A percentile compares a stretch with the other conserved stretches of the same genome.
These are phyloP conservation scores for Hipposideros larvatus DNA, from an alignment of 2,797 vertebrate species.

Conservation along the genomic window DNA sequence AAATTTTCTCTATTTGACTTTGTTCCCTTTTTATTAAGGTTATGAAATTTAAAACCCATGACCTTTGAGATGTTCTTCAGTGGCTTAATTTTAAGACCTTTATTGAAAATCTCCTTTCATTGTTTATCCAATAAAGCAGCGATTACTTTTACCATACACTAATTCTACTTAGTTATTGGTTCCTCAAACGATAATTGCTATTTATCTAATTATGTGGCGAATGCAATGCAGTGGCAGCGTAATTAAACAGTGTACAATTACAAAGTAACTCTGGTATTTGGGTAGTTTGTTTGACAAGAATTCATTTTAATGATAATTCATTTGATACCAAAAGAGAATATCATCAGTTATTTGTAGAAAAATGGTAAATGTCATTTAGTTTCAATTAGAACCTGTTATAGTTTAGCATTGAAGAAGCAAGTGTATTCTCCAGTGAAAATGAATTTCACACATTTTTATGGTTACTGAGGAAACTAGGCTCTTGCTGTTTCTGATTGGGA, in stretches of 20 bases:
- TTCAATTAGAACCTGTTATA: constrained; percentile 51
- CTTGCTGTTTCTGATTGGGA: not conserved
- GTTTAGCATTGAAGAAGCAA: constrained; percentile 28
- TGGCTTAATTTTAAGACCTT: constrained; percentile 48
- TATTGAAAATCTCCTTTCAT: not conserved
- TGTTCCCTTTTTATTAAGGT: not conserved
- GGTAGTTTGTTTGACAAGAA: constrained; percentile 46
- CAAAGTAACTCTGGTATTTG: constrained; percentile 58
- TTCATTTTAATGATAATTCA: constrained; percentile 62
- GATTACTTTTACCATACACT: constrained; percentile 67
- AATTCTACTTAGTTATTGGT: constrained; percentile 77
- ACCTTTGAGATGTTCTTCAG: constrained; percentile 59
- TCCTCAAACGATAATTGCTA: constrained; percentile 84
- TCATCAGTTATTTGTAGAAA: constrained; percentile 13
- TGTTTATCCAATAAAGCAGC: constrained; percentile 42
- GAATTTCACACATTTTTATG: constrained; percentile 18
- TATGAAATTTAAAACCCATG: constrained; percentile 66
- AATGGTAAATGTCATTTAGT: constrained; percentile 60
- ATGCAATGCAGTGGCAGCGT: constrained; percentile 78
- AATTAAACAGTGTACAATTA: constrained; percentile 84
- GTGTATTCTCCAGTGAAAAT: not conserved
- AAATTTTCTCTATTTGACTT: constrained; percentile 9
- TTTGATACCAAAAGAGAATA: not conserved
- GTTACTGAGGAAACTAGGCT: constrained; percentile 16
- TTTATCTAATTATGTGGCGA: constrained; percentile 87